Evolutionary conservation across 2,888 invertebrate genomes (phyloP), one percentile per base, ranked within the genome.

Genomic region (Geophilus truncorum): DNA sequence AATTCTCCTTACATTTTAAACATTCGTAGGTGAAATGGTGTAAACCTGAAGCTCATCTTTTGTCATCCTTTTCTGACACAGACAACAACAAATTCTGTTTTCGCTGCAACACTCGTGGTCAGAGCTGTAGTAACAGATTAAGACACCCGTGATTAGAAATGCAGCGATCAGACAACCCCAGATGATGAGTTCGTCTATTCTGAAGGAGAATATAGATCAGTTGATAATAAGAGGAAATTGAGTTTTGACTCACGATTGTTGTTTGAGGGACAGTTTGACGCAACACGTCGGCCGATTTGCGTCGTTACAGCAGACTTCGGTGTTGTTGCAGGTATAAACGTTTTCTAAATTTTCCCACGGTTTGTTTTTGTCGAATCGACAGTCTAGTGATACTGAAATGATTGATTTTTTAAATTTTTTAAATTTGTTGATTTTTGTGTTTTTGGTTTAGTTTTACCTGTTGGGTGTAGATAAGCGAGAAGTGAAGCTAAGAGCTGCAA

Each of bases 261-360:
- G 12, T 9, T 7, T 1, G 10, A 32, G 28, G 1, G 76, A 3
- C 6, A 5, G 5, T 15, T 75, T 28, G 23, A 28, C 18, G 28
- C 76, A 76, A 32, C 76, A 76, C 1, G 76, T 30, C n/a, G 76
- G 76, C 9, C 32, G 28, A 12, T 32, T 32, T 28, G 30, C 76
- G 28, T 76, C 76, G 76, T 30, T 76, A n/a, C 76, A 28, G 76
- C 76, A 76, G 15, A 30, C n/a, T 10, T 76, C 75, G 18, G 76
- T 76, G 1, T 30, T 2, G 12, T 76, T 32, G 28, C 76, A 28
- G 3, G 28, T 12, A n/a, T 25, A 76, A 25, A 76, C 76, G 28
- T 76, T 76, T 25, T 76, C 28, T 15, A 32, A 25, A 21, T 15
- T 15, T 32, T 76, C 23, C 76, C 76, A 76, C 12, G 10, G 23